Base-by-base conservation (phyloP, 2,113 vertebrate genomes). In the Andinoacara biseriatus region DNA sequence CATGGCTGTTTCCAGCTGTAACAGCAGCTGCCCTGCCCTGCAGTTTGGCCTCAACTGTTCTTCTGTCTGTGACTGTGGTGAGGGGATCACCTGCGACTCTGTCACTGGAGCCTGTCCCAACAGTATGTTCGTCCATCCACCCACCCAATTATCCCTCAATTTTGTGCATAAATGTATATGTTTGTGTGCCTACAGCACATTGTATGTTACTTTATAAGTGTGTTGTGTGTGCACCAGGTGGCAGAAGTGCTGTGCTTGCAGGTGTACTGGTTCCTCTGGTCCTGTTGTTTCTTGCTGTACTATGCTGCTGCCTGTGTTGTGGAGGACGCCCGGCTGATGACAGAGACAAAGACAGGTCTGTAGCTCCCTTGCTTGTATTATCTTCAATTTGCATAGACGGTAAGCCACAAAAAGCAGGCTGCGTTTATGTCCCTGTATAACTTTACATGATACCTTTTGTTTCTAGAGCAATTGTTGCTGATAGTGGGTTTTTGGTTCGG, bases 11-110 rank as follows among this genome's bases (percentile, higher is more conserved):
- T 77, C 15, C 83, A 99, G 98, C 90, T 99, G 98, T 94, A 99
- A 99, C 9, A 90, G 92, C 78, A 97, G 96, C 78, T 99, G 98
- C 87, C 95, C 93, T 0, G 85, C 93, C 58, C 96, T 95, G 1
- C 96, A 93, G 87, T 96, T 96, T 20, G 98, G 98, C 18, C 75
- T 87, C 61, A 98, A 99, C 94, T 99, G 98, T 74, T 98, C 98
- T 3, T 93, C 84, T 0, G 9, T 82, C 43, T 99, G 98, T 81
- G 92, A 92, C 31, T 99, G 98, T 59, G 90, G 94, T 24, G 86
- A 95, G 0, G 95, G 93, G 0, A 75, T 91, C 57, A 59, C 33
- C 74, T 99, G 98, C 43, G 79, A 97, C 84, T 94, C 95, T 0
- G 86, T 88, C 20, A 94, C 90, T 2, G 98, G 97, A 3, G 77